Evolutionary conservation across 2,888 invertebrate species (phyloP).

Genomic region (Caenorhabditis panamensis): DNA sequence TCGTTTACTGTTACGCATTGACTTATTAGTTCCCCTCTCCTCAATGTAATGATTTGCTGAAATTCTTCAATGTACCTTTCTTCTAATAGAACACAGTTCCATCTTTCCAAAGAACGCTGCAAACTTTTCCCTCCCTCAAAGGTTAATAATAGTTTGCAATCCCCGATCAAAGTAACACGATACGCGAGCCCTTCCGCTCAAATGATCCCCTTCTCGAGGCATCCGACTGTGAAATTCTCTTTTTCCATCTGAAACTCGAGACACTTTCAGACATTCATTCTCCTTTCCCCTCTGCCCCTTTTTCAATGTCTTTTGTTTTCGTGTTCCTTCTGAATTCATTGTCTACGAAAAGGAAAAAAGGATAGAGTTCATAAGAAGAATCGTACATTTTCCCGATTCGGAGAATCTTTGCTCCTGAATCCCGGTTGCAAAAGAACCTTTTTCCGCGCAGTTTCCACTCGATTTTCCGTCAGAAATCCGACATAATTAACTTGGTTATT

Average conservation of each 20-base stretch:
- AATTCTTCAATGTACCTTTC: no score
- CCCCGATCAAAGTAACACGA: background rate
- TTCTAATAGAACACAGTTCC: no score
- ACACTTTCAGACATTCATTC: background rate
- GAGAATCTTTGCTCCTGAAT: background rate
- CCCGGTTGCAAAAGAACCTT: background rate
- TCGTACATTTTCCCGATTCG: background rate
- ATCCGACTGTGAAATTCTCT: background rate
- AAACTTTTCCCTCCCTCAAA: no score
- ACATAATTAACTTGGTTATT: slow-evolving; percentile 50
- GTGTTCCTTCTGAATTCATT: background rate
- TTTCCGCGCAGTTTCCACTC: background rate
- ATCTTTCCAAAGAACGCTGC: background rate
- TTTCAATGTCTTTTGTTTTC: background rate
- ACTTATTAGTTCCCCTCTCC: no score
- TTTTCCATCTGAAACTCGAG: background rate
- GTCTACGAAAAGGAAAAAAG: background rate
- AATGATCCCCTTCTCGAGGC: background rate
- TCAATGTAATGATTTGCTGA: no score
- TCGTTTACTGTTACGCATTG: no score
- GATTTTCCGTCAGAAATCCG: background rate
- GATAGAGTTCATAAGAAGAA: background rate
- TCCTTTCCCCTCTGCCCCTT: background rate
- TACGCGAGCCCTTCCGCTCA: background rate
- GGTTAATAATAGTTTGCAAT: background rate